Conservation (phyloP, 2,113 vertebrate species). For the Elephas maximus region DNA sequence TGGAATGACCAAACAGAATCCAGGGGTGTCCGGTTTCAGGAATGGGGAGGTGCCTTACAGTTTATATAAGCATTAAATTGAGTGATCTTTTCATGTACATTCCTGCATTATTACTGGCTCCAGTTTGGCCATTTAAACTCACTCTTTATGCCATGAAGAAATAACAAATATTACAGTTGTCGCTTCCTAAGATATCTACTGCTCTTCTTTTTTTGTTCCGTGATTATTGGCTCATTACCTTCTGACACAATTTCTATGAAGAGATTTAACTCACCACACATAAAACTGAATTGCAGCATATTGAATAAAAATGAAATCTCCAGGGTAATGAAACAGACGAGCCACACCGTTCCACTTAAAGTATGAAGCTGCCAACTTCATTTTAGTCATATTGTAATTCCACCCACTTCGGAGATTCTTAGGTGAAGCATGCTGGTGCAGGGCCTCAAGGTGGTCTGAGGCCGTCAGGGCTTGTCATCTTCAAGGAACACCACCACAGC, state of each 20-base stretch:
- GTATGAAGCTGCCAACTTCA: background rate
- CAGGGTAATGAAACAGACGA: background rate
- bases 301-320: constrained; percentile 1
- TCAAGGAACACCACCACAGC: background rate
- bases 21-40: background rate
- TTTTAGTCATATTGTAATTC: background rate
- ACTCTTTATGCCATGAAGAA: background rate
- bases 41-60: background rate
- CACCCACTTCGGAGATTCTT: background rate
- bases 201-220: background rate
- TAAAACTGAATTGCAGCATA: background rate
- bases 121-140: background rate
- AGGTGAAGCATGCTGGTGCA: background rate
- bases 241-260: background rate
- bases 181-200: background rate
- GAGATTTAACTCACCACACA: background rate
- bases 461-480: background rate
- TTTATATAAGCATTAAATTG: background rate
- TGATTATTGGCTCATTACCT: background rate
- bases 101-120: background rate
- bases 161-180: background rate
- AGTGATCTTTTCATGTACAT: background rate
- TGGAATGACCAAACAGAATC: background rate
- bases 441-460: background rate
- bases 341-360: background rate